A percentile compares a stretch with the other conserved stretches of the same genome.
phyloP scores from a whole-genome alignment of 2,797 vertebrate species.

The Hypotaenidia okinawae region DNA sequence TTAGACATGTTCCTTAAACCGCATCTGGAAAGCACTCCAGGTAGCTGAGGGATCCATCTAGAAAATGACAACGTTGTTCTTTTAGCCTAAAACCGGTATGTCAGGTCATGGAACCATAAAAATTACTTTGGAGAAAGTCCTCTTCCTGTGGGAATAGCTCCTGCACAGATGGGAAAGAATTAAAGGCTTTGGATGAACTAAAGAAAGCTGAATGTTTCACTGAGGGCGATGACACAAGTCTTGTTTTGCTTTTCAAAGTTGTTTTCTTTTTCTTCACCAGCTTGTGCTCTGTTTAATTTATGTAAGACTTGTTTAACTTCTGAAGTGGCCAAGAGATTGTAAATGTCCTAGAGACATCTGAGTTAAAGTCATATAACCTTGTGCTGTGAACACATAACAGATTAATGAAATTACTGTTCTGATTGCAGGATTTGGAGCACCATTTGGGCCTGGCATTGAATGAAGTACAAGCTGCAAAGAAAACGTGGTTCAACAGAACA shows the following conservation, averaged over 20 bases:
- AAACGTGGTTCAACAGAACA: slow-evolving; percentile 99
- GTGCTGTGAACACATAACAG: not conserved
- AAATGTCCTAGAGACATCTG: not conserved
- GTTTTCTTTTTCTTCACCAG: not conserved
- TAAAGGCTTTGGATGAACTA: not conserved
- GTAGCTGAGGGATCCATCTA: slow-evolving; percentile 16
- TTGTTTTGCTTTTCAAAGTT: slow-evolving; percentile 18
- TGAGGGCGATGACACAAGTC: not conserved
- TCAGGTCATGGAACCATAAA: not conserved
- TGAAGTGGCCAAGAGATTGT: not conserved
- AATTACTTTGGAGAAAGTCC: not conserved
- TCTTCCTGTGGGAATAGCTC: not conserved
- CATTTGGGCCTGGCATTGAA: slow-evolving; percentile 94
- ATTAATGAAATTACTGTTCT: not conserved
- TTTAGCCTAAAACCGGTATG: not conserved
- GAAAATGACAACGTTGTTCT: not conserved
- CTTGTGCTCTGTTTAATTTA: slow-evolving; percentile 4
- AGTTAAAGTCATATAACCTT: not conserved
- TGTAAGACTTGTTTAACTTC: not conserved
- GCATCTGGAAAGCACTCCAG: not conserved
- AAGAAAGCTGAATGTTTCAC: not conserved
- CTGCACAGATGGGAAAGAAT: not conserved
- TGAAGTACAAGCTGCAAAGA: slow-evolving; percentile 97
- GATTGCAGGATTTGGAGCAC: slow-evolving; percentile 92
- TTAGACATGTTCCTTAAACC: slow-evolving; percentile 50